Evolutionary conservation across 2,888 invertebrate species (phyloP).

Genomic region (Poecilobothrus nobilitatus): DNA sequence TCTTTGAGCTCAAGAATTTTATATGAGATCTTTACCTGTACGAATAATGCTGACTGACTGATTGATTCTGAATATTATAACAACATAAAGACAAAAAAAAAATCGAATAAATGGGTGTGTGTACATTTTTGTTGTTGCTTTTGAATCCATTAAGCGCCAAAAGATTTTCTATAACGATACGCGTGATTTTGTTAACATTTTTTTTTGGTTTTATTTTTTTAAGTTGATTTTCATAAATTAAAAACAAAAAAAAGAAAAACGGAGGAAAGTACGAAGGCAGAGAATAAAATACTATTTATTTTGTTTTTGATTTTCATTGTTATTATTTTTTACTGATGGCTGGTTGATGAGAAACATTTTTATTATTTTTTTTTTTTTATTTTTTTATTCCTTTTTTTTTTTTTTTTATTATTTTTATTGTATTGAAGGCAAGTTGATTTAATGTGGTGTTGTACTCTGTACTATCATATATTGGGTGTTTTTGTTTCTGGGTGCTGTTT

Average conservation of each 20-base stretch:
- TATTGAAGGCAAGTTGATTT: slow-evolving; percentile 1
- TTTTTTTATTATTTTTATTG: not conserved
- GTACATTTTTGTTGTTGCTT: no score
- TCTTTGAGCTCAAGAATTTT: no score
- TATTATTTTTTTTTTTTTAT: not conserved
- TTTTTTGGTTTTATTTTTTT: not conserved
- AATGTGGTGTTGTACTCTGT: not conserved
- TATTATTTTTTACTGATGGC: not conserved
- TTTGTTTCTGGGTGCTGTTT: not conserved
- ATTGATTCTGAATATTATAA: no score
- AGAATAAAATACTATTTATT: not conserved
- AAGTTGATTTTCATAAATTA: not conserved
- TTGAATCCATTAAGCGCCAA: not conserved
- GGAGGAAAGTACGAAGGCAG: not conserved
- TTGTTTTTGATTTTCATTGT: not conserved
- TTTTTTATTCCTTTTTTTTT: not conserved
- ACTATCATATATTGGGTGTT: not conserved
- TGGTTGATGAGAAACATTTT: slow-evolving; percentile 4
- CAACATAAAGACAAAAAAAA: no score
- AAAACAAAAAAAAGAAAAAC: not conserved
- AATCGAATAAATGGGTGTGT: no score
- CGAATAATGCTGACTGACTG: no score
- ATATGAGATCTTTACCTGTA: no score
- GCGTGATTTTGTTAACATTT: not conserved
- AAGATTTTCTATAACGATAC: not conserved